Evolutionary conservation across 2,113 vertebrate species (phyloP).

Genomic region (Ptychochromis oligacanthus): DNA sequence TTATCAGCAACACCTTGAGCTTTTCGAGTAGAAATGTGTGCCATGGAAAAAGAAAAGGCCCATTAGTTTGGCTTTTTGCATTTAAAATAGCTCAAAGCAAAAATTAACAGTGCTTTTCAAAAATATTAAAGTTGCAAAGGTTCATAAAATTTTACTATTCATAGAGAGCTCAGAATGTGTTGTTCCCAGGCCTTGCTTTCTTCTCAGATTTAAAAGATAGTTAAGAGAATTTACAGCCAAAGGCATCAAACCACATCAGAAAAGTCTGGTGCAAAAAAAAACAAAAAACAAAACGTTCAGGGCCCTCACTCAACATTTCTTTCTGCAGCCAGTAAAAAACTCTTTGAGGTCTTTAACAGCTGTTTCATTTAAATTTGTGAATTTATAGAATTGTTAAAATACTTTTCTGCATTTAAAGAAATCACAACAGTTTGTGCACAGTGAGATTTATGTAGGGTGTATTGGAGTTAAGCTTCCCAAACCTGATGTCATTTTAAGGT

Average conservation of each 20-base stretch:
- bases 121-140: not conserved
- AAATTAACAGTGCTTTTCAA: not conserved
- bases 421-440: not conserved
- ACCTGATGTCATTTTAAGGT: not conserved
- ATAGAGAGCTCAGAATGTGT: not conserved
- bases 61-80: not conserved
- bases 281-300: not conserved
- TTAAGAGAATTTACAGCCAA: slow-evolving; percentile 12
- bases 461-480: not conserved
- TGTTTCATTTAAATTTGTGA: not conserved
- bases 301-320: not conserved
- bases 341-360: not conserved
- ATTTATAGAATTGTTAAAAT: not conserved
- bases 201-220: slow-evolving; percentile 28
- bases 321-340: not conserved
- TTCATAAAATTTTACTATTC: not conserved
- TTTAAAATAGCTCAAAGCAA: not conserved
- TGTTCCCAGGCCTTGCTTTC: not conserved
- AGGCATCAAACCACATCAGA: slow-evolving; percentile 47
- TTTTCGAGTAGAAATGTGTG: not conserved
- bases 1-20: not conserved
- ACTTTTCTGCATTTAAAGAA: not conserved
- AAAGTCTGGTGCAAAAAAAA: not conserved
- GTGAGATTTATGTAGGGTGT: not conserved
- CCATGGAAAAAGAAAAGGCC: not conserved